Evolutionary conservation across 2,797 vertebrate species (phyloP), one percentile per base, ranked within the genome.

Genomic region (Sebastes dallii): DNA sequence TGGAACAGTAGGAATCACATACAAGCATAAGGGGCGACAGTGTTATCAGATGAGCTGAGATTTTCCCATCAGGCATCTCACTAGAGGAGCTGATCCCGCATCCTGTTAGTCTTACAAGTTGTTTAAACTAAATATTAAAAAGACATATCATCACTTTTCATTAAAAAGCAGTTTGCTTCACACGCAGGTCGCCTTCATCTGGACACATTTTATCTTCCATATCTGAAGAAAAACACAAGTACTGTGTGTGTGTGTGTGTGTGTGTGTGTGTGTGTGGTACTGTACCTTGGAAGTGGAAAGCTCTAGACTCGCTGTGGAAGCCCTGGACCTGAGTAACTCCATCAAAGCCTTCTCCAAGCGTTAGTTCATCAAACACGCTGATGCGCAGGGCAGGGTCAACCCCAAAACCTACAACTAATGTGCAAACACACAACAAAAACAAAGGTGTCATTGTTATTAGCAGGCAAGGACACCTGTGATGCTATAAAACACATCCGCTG

Each of bases 261-360:
- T 55, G 39, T 42, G 75, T 74, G 42, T 46, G 75, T 72, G 58
- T 78, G 58, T 18, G 42, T 46, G 75, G 84, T 79, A 75, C 58
- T 75, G 83, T 98, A 99, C 98, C 98, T 99, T 97, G 95, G 82
- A 99, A 99, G 87, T 98, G 96, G 94, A 98, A 99, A 14, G 98
- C 98, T 97, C 95, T 97, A 88, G 97, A 98, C 90, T 97, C 97
- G 94, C 98, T 97, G 94, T 97, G 98, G 92, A 99, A 97, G 87
- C 98, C 98, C 70, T 96, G 96, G 84, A 99, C 98, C 94, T 99
- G 98, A 91, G 95, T 96, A 91, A 99, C 96, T 91, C 98, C 98
- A 61, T 95, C 93, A 75, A 96, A 95, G 59, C 96, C 95, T 76
- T 96, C 95, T 88, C 94, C 97, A 61, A 97, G 95, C 84, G 93